phyloP scores from a whole-genome alignment of 2,888 invertebrate genomes.

The Chelonus formosanus region DNA sequence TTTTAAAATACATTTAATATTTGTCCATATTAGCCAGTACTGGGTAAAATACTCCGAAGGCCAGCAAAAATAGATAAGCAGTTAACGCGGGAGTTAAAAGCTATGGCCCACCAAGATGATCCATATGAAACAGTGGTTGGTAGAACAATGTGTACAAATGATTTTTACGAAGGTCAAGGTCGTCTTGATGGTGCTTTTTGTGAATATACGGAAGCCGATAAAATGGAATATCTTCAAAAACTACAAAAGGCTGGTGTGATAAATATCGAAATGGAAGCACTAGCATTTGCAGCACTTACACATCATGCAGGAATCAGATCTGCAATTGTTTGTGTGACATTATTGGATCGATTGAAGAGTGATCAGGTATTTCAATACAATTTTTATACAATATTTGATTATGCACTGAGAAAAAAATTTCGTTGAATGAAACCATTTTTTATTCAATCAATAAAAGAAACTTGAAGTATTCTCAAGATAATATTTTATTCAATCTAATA shows the following conservation, averaged over 20 bases:
- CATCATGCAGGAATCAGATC: constrained; percentile 92
- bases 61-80: constrained; percentile 86
- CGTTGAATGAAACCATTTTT: no score
- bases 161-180: constrained; percentile 98
- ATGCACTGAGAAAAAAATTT: no score
- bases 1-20: no score
- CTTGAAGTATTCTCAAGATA: no score
- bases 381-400: no score
- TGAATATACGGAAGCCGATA: constrained; percentile 89
- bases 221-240: constrained; percentile 84
- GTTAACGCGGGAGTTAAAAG: constrained; percentile 81
- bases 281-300: constrained; percentile 92
- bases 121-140: constrained; percentile 89
- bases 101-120: constrained; percentile 75
- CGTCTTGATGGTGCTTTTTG: constrained; percentile 97
- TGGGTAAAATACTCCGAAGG: constrained; percentile 83
- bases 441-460: no score
- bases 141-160: constrained; percentile 95
- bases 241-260: constrained; percentile 82
- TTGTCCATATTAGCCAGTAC: constrained; percentile 72
- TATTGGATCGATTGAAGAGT: constrained; percentile 90
- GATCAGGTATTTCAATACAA: constrained; percentile 77
- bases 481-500: no score
- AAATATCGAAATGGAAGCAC: constrained; percentile 98
- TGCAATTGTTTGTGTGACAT: constrained; percentile 92